Base-by-base conservation (phyloP, 2,888 invertebrate species). In the Acanthococcus lagerstroemiae region DNA sequence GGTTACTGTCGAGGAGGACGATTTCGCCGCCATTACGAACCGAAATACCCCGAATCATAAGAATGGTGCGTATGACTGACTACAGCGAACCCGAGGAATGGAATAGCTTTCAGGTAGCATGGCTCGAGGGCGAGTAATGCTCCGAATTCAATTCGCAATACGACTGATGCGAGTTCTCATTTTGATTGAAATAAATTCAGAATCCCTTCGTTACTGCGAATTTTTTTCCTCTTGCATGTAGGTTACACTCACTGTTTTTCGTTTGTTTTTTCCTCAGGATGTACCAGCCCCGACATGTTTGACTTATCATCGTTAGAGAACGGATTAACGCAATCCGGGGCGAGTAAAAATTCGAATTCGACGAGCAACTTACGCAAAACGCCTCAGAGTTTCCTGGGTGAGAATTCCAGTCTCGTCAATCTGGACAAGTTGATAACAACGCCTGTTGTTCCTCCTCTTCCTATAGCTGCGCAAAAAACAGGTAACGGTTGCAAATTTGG, bases 351-450 rank as follows among this genome's bases (percentile, higher is more conserved):
- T 56, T 25, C 56, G 6, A 56, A 56, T 56, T 46, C 55, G 9
- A 25, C 48, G 52, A 68, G 82, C 82, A 24, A 77, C 82, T 21
- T 61, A 50, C 50, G 91, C 78, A 95, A 95, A 79, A 95, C 94
- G 60, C 95, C 96, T 2, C 91, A 93, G 72, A 87, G 90, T 73
- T 99, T 99, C 80, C 84, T 99, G 63, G 97, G 97, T 52, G 95
- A 95, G 78, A 96, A 99, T 80, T 94, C 94, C 12, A 84, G 88
- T 72, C 84, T 99, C 72, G 97, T 99, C 70, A 97, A 99, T 82
- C 83, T 99, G 77, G 97, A 99, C 80, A 93, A 96, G 76, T 83
- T 99, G 75, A 90, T 99, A 72, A 85, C 81, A 65, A 77, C 80
- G 30, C 76, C 79, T 55, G 71, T 76, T 63, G 74, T 77, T 68